Evolutionary conservation across 2,888 invertebrate genomes (phyloP), one percentile per base, ranked within the genome.

Genomic region (Melangyna quadrimaculata): DNA sequence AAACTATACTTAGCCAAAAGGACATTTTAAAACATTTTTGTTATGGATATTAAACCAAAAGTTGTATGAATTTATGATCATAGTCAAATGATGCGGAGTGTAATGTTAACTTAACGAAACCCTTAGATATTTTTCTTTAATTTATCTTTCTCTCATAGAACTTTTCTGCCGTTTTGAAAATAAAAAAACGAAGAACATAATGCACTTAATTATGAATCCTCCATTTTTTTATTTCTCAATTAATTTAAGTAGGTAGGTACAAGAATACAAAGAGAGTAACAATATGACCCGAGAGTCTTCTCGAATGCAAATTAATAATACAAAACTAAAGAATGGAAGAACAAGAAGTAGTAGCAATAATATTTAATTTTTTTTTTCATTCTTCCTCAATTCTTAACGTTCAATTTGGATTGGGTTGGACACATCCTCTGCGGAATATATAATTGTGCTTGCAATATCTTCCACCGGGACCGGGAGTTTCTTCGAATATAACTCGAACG

Each of bases 401-500:
- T 59, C 70, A 19, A 84, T 72, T 84, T 61, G 75, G 80, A 67
- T 67, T 35, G 65, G 45, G 43, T 32, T 65, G 67, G 35, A 67
- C 67, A 84, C 75, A 84, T 84, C 84, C 84, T 79, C 84, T 75
- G 45, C 61, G 43, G 84, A 84, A 80, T 84, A 79, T 72, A 37
- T 84, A 84, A 84, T 84, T 79, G 67, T 61, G 63, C 70, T 40
- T 40, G 57, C 57, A 72, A 71, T 19, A 35, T 59, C 9, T 17
- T 17, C 45, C 67, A 51, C 6, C 3, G 27, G 27, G 6, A 48
- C 65, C 48, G 51, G 12, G 65, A 53, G 9, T 24, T 69, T 65
- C 82, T 61, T 22, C 55, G 82, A 83, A 83, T 83, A 83, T 48
- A 83, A 74, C 48, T 83, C 78, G 69, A 83, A 73, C 82, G 69